Evolutionary conservation across 2,113 vertebrate species (phyloP).

Genomic region (Tenebrosternarchus preto): DNA sequence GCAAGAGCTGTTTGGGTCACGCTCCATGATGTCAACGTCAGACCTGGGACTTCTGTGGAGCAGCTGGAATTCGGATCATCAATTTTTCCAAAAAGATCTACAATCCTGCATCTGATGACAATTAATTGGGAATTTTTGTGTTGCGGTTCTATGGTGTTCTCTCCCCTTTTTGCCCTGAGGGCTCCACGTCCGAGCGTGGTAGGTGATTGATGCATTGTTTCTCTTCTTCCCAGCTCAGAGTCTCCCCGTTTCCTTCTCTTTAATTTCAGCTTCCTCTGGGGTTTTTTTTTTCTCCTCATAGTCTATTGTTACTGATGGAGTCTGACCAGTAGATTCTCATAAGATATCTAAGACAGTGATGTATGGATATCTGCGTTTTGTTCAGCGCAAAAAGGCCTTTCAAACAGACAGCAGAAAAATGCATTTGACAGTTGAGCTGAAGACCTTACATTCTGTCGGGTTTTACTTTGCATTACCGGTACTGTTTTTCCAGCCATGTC

Average conservation of each 20-base stretch:
- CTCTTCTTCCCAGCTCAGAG: background rate
- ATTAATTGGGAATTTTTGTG: too few species aligned
- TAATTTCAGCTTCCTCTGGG: constrained; percentile 3
- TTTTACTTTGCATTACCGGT: background rate
- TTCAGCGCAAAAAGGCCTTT: constrained; percentile 12
- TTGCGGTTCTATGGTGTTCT: background rate
- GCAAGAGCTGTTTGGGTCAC: background rate
- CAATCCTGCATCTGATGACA: too few species aligned
- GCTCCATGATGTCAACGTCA: background rate
- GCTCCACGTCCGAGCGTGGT: background rate
- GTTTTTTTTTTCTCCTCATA: background rate
- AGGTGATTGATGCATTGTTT: constrained; percentile 7
- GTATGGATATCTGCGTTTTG: constrained; percentile 14
- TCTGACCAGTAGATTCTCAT: constrained; percentile 5
- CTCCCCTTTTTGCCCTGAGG: background rate
- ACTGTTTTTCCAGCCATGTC: background rate
- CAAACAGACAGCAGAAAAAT: background rate
- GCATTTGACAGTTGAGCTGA: constrained; percentile 1
- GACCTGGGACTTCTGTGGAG: background rate
- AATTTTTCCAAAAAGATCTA: background rate
- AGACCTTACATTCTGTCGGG: background rate
- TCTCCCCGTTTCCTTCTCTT: background rate
- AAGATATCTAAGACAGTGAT: background rate
- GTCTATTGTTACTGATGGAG: background rate
- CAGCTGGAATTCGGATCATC: background rate